These are phyloP conservation scores for Pammene aurita DNA, from an alignment of 2,888 invertebrate species.

Conservation along the genomic window DNA sequence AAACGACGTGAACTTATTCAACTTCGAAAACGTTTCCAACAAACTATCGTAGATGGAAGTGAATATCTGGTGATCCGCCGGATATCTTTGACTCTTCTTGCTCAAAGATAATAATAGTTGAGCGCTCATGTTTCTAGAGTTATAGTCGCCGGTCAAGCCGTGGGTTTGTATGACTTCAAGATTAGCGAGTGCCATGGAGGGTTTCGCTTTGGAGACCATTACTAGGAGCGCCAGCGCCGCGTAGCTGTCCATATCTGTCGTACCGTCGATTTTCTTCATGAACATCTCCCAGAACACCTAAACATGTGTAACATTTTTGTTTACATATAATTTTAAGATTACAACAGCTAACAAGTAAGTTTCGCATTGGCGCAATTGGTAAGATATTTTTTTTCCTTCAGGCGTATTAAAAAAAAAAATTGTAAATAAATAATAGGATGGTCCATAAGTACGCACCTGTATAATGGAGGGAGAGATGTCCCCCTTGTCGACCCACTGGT, in stretches of 20 bases:
- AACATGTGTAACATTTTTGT: background rate
- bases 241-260: slow-evolving; percentile 87
- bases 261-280: slow-evolving; percentile 87
- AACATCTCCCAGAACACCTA: slow-evolving; percentile 94
- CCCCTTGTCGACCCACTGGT: slow-evolving; percentile 72
- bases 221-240: slow-evolving; percentile 89
- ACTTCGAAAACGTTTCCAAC: slow-evolving; percentile 75
- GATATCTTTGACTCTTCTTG: slow-evolving; percentile 70
- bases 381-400: background rate
- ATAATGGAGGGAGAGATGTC: slow-evolving; percentile 73
- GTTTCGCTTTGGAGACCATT: slow-evolving; percentile 86
- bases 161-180: slow-evolving; percentile 88
- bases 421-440: too few relatives aligned
- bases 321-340: too few relatives aligned
- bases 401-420: too few relatives aligned
- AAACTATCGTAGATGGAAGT: slow-evolving; percentile 66
- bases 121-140: slow-evolving; percentile 65
- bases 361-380: slow-evolving; percentile 8
- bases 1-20: slow-evolving; percentile 77
- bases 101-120: slow-evolving; percentile 67
- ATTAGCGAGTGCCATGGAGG: slow-evolving; percentile 86
- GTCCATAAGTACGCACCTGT: slow-evolving; percentile 59
- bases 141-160: slow-evolving; percentile 85
- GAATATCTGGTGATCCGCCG: slow-evolving; percentile 68
- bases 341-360: background rate